Conservation (phyloP, 1,140 invertebrate genomes). For the Whitmania pigra region DNA sequence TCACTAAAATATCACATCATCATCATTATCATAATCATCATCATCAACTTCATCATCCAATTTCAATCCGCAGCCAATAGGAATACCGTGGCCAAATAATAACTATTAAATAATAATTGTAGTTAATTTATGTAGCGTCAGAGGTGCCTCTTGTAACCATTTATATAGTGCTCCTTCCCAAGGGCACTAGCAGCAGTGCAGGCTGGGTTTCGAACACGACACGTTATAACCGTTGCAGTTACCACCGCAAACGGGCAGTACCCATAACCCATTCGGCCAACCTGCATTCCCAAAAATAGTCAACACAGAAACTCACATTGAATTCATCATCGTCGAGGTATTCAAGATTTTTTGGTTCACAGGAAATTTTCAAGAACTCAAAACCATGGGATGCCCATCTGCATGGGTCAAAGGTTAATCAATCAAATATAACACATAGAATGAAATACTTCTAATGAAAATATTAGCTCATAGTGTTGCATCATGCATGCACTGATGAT, state of each 20-base stretch:
- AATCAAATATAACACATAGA: neutral
- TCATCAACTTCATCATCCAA: neutral
- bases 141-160: too few species aligned
- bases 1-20: slow-evolving; percentile 8
- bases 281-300: too few species aligned
- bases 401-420: slow-evolving; percentile 1
- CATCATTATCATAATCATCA: neutral
- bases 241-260: too few species aligned
- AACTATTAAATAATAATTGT: slow-evolving; percentile 3
- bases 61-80: slow-evolving; percentile 7
- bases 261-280: too few species aligned
- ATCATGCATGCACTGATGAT: too few species aligned
- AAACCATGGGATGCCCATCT: slow-evolving; percentile 50
- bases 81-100: neutral
- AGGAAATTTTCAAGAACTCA: slow-evolving; percentile 67
- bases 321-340: slow-evolving; percentile 63
- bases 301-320: slow-evolving; percentile 40
- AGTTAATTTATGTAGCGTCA: too few species aligned
- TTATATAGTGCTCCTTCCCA: too few species aligned
- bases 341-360: slow-evolving; percentile 64
- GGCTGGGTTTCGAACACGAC: too few species aligned
- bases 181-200: too few species aligned
- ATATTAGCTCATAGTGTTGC: too few species aligned
- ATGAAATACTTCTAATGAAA: too few species aligned
- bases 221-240: too few species aligned